A percentile compares a stretch with the other conserved stretches of the same genome.
Conservation (phyloP, 2,888 invertebrate species). For the Zygogramma bicolorata region DNA sequence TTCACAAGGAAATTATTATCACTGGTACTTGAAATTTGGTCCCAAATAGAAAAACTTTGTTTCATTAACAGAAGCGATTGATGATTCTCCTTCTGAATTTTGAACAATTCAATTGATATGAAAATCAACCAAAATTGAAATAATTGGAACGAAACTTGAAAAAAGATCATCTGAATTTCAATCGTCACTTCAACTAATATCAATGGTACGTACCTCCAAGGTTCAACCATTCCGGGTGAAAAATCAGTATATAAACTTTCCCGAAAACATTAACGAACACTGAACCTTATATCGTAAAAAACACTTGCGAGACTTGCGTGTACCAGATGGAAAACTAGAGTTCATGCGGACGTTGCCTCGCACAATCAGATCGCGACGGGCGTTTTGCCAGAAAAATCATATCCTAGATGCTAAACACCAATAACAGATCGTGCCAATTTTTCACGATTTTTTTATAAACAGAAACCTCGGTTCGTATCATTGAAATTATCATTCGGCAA, state of each 20-base stretch:
- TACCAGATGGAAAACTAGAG: constrained; percentile 44
- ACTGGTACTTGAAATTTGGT: too few species aligned
- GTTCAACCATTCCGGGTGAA: not conserved
- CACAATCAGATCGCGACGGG: constrained; percentile 39
- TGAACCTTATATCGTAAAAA: constrained; percentile 25
- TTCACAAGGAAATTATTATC: too few species aligned
- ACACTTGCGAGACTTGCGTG: constrained; percentile 38
- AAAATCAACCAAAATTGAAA: too few species aligned
- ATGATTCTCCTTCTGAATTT: too few species aligned
- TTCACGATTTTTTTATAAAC: constrained; percentile 31
- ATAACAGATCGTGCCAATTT: constrained; percentile 39
- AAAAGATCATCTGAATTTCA: not conserved
- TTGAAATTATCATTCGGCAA: not conserved
- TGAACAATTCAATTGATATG: too few species aligned
- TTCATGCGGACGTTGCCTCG: constrained; percentile 45
- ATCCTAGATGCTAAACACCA: constrained; percentile 42
- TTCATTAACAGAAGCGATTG: too few species aligned
- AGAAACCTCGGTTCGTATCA: not conserved
- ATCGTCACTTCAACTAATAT: not conserved
- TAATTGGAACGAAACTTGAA: not conserved
- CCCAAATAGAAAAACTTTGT: too few species aligned
- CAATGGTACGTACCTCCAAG: not conserved
- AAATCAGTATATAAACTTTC: not conserved
- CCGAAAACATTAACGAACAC: constrained; percentile 11
- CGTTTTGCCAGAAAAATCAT: constrained; percentile 44